Conservation (phyloP, 2,113 vertebrate genomes). For the Gambusia affinis region DNA sequence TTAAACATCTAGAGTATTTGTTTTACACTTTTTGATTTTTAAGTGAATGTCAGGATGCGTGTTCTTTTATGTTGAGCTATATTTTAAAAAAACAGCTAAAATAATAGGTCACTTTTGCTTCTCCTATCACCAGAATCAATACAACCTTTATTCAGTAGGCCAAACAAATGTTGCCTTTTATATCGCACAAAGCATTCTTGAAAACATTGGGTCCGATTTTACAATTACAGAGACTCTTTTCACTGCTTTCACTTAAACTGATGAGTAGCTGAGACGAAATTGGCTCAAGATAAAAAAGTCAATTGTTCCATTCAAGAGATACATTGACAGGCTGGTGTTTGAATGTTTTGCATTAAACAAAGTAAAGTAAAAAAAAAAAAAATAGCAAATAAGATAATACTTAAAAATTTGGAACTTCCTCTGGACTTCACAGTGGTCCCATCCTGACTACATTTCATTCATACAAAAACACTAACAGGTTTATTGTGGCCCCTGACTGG, state of each 20-base stretch:
- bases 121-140: not conserved
- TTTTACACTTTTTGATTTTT: not conserved
- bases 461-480: constrained; percentile 37
- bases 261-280: constrained; percentile 12
- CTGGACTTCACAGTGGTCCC: constrained; percentile 5
- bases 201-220: constrained; percentile 4
- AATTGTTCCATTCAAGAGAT: constrained; percentile 11
- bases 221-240: constrained; percentile 1
- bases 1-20: too few relatives aligned
- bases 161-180: not conserved
- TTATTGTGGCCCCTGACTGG: constrained; percentile 29
- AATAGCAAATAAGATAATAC: not conserved
- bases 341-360: constrained; percentile 13
- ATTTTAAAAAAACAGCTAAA: not conserved
- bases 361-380: constrained; percentile 17
- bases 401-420: constrained; percentile 23
- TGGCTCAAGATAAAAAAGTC: constrained; percentile 28
- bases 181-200: constrained; percentile 8
- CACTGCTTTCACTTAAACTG: constrained; percentile 17
- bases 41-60: not conserved
- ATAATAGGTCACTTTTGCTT: not conserved
- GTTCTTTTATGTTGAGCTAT: not conserved
- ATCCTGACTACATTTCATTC: constrained; percentile 32
- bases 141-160: constrained; percentile 2
- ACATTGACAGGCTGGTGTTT: constrained; percentile 1